Evolutionary conservation across 37 sponge, comb jelly and placozoan genomes (phyloP), one percentile per base, ranked within the genome.

Genomic region (Agelas oroides): DNA sequence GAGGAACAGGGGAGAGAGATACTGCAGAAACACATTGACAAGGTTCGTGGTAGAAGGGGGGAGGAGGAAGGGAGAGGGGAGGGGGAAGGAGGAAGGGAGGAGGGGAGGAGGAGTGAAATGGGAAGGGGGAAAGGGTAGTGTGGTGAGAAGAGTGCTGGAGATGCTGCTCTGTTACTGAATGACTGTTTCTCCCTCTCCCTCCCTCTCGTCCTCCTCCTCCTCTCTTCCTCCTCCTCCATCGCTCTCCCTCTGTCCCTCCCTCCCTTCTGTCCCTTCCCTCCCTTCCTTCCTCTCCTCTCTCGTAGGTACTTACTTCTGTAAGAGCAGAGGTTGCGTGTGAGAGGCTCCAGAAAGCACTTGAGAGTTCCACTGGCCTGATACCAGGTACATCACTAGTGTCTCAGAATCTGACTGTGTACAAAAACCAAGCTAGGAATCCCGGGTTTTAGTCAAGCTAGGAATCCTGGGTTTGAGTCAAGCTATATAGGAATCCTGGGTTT

Each of bases 21-120:
- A 11, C 40, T 85, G 20, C 34, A 85, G 70, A 57, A 68, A 33
- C 59, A 77, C 52, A 77, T 85, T 19, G 70, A 85, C 33, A 57
- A 70, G 78, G 78, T 76, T 21, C 5, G 82, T 34, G 52, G 17
- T 24, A 17, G 46, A 17, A n/a, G n/a, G n/a, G n/a, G n/a, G n/a
- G n/a, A n/a, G n/a, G n/a, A n/a, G n/a, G n/a, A n/a, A n/a, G n/a
- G n/a, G n/a, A n/a, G n/a, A n/a, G n/a, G n/a, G n/a, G n/a, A n/a
- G n/a, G n/a, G n/a, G n/a, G n/a, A n/a, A n/a, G n/a, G n/a, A n/a
- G n/a, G n/a, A n/a, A n/a, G n/a, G n/a, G n/a, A n/a, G n/a, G n/a
- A n/a, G n/a, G n/a, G n/a, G n/a, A n/a, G n/a, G n/a, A n/a, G n/a
- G n/a, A n/a, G n/a, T n/a, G n/a, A n/a, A n/a, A n/a, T n/a, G n/a